phyloP scores from a whole-genome alignment of 2,888 invertebrate species.

The Crocallis elinguaria region DNA sequence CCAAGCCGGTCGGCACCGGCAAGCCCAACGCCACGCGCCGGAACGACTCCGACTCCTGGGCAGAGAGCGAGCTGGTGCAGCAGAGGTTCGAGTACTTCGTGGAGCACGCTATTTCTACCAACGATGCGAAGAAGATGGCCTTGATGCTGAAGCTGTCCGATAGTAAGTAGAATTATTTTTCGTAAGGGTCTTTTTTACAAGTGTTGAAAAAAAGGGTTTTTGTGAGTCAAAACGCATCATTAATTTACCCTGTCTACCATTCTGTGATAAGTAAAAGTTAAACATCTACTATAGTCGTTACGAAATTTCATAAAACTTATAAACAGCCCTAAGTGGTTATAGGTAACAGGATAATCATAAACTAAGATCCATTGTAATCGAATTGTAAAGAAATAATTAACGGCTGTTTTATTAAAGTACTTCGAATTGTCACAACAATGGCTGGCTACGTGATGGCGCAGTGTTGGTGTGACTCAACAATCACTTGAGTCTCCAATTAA shows the following conservation, averaged over 20 bases:
- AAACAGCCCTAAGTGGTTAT: no score
- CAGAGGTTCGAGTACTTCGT: constrained; percentile 83
- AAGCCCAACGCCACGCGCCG: constrained; percentile 38
- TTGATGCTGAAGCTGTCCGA: constrained; percentile 64
- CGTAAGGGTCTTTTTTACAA: no score
- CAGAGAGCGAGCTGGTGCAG: constrained; percentile 49
- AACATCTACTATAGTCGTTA: no score
- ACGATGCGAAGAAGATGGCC: constrained; percentile 84
- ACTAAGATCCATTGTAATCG: neutral
- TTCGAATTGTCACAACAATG: constrained; percentile 8
- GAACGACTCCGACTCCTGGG: constrained; percentile 50
- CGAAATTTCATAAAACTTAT: no score
- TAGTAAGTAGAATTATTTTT: constrained; percentile 46
- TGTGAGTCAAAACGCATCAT: no score
- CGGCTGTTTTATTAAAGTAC: neutral
- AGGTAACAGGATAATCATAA: neutral
- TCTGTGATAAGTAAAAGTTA: no score
- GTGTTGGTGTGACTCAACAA: constrained; percentile 33
- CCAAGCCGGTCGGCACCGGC: constrained; percentile 71
- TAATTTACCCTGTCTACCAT: no score
- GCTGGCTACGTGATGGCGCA: neutral
- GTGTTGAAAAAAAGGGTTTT: no score
- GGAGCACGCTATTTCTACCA: constrained; percentile 86
- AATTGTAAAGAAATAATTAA: constrained; percentile 1
- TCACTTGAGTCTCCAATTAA: constrained; percentile 45